Percentiles rank a stretch among this genome's conserved stretches.
Conservation (phyloP, 1,140 invertebrate species). For the Drosophila sp. region DNA sequence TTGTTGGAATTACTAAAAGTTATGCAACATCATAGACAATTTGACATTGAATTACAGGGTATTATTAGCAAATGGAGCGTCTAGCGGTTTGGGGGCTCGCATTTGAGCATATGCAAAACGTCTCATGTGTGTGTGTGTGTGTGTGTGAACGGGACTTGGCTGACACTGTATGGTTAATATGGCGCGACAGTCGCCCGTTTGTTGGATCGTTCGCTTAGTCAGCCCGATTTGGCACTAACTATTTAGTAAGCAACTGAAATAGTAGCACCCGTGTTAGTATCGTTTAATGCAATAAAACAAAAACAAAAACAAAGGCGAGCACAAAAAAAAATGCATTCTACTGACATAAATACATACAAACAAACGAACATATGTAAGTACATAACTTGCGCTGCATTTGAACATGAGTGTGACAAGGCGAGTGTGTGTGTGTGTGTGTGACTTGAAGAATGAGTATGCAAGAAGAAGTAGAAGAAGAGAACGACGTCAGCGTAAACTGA, state of each 20-base stretch:
- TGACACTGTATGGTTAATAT: conserved; percentile 77
- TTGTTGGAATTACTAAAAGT: too few relatives aligned
- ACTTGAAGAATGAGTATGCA: conserved; percentile 54
- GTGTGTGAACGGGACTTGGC: conserved; percentile 27
- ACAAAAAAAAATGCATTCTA: conserved; percentile 42
- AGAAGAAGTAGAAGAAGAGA: conserved; percentile 60
- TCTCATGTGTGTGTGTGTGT: conserved; percentile 21
- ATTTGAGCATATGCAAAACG: conserved; percentile 47
- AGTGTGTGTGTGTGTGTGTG: conserved; percentile 22
- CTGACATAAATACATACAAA: conserved; percentile 36
- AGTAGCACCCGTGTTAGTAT: conserved; percentile 83
- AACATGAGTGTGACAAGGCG: conserved; percentile 57
- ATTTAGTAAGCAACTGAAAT: conserved; percentile 83
- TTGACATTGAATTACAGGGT: conserved; percentile 12
- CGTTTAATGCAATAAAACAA: conserved; percentile 69
- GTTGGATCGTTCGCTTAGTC: conserved; percentile 71
- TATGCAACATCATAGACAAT: neutral
- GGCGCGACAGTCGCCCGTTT: conserved; percentile 72
- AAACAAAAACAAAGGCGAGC: conserved; percentile 15
- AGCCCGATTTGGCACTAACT: conserved; percentile 76
- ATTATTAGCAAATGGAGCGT: conserved; percentile 42
- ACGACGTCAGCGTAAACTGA: conserved; percentile 81
- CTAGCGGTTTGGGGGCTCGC: conserved; percentile 53
- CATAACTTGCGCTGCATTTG: conserved; percentile 68
- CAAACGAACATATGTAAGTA: conserved; percentile 48